phyloP scores from a whole-genome alignment of 2,888 invertebrate species.

The Cataglyphis altisquamis region DNA sequence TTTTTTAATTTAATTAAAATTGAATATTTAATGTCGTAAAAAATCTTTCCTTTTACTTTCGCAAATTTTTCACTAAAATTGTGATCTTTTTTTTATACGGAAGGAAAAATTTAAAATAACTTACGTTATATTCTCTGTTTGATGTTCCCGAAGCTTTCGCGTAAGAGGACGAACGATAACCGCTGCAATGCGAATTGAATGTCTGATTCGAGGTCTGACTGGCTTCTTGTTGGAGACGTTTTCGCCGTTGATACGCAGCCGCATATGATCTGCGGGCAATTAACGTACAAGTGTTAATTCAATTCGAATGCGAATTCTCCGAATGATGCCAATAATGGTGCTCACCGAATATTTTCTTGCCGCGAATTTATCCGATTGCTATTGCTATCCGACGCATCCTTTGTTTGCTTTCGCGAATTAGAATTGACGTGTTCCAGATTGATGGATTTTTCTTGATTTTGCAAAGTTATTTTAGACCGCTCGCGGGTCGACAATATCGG shows the following conservation, averaged over 20 bases:
- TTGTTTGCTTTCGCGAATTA: slow-evolving; percentile 55
- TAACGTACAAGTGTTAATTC: neutral
- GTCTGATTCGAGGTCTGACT: slow-evolving; percentile 51
- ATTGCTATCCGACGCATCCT: slow-evolving; percentile 42
- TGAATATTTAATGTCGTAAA: neutral
- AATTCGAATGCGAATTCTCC: neutral
- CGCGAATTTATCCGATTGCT: slow-evolving; percentile 25
- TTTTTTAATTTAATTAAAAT: slow-evolving; percentile 1
- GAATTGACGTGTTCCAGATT: slow-evolving; percentile 51
- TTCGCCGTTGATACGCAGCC: slow-evolving; percentile 63
- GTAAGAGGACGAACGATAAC: slow-evolving; percentile 40
- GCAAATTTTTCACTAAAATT: neutral
- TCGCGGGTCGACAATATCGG: slow-evolving; percentile 70
- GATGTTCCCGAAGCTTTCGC: slow-evolving; percentile 31
- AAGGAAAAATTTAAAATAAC: neutral
- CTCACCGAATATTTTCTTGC: slow-evolving; percentile 58
- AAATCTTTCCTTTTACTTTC: neutral
- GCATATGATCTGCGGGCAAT: slow-evolving; percentile 54
- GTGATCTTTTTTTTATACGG: neutral
- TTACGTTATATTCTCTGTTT: slow-evolving; percentile 57
- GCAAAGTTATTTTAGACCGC: slow-evolving; percentile 50
- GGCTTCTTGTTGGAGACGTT: slow-evolving; percentile 62
- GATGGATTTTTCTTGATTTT: slow-evolving; percentile 48
- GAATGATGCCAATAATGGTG: neutral
- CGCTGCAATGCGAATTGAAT: slow-evolving; percentile 44